phyloP scores from a whole-genome alignment of 2,113 vertebrate genomes.

The Prochilodus magdalenae region DNA sequence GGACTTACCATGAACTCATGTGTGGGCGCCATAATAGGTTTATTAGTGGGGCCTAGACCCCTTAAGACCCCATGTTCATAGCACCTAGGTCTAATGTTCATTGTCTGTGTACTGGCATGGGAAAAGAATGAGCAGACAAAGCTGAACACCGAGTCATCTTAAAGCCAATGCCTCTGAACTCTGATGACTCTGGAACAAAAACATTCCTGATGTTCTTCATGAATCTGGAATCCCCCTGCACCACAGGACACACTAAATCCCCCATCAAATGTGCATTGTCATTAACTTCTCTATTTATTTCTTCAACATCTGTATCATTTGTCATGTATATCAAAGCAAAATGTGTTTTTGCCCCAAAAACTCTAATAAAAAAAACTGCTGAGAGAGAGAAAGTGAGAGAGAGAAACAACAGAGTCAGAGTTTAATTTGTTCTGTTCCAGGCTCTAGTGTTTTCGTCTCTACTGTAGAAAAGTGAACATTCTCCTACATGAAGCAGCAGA shows the following conservation, averaged over 20 bases:
- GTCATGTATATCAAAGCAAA: slow-evolving; percentile 39
- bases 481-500: neutral
- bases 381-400: neutral
- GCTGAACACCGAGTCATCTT: slow-evolving; percentile 6
- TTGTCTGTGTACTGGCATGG: neutral
- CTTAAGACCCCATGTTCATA: too few species aligned
- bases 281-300: slow-evolving; percentile 53
- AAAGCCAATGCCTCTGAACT: slow-evolving; percentile 14
- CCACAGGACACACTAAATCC: slow-evolving; percentile 2
- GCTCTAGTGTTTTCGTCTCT: neutral
- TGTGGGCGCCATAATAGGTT: too few species aligned
- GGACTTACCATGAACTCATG: too few species aligned
- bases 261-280: slow-evolving; percentile 31
- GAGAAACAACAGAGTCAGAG: neutral
- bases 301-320: slow-evolving; percentile 52
- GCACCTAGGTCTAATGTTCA: neutral
- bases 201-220: neutral
- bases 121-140: neutral
- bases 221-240: neutral
- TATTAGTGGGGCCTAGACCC: too few species aligned
- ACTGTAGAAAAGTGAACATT: neutral
- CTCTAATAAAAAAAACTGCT: neutral
- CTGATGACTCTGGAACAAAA: slow-evolving; percentile 14
- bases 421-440: neutral
- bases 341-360: slow-evolving; percentile 14